A percentile compares a stretch with the other conserved stretches of the same genome.
Evolutionary conservation across 1,140 invertebrate genomes (phyloP).

Genomic region (Zelostemma sp.): DNA sequence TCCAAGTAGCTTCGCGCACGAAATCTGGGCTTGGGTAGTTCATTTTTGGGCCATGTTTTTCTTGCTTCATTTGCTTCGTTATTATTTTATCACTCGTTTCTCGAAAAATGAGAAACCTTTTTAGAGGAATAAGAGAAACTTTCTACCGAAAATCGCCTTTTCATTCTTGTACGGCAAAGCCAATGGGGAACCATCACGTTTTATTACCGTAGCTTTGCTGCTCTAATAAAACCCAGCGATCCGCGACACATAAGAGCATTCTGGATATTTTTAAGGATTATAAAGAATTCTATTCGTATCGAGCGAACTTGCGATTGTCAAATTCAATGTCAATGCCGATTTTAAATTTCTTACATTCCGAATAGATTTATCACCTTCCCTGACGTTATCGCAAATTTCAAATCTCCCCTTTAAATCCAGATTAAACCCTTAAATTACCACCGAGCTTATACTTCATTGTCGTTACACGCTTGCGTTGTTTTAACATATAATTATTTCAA

Average conservation of each 20-base stretch:
- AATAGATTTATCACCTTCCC: too few species aligned
- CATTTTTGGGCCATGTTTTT: neutral
- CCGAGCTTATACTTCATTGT: too few species aligned
- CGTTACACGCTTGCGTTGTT: too few species aligned
- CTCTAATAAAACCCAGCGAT: constrained; percentile 51
- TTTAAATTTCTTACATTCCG: neutral
- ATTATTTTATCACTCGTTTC: too few species aligned
- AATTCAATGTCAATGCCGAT: constrained; percentile 8
- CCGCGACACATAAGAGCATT: constrained; percentile 48
- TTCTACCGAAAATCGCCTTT: too few species aligned
- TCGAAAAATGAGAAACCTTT: too few species aligned
- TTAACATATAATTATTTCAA: too few species aligned
- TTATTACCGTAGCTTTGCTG: constrained; percentile 49
- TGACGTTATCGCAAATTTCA: too few species aligned
- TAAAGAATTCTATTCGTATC: constrained; percentile 42
- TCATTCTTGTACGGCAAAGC: constrained; percentile 40
- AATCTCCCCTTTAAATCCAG: too few species aligned
- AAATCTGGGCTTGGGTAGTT: constrained; percentile 36
- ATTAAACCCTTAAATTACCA: too few species aligned
- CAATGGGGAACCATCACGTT: constrained; percentile 47
- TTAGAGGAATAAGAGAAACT: too few species aligned
- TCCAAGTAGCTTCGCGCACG: constrained; percentile 26
- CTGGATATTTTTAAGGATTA: constrained; percentile 53
- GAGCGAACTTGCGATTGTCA: constrained; percentile 33
- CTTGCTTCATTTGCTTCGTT: too few species aligned